Evolutionary conservation across 2,888 invertebrate species (phyloP).

Genomic region (Epinotia demarniana): DNA sequence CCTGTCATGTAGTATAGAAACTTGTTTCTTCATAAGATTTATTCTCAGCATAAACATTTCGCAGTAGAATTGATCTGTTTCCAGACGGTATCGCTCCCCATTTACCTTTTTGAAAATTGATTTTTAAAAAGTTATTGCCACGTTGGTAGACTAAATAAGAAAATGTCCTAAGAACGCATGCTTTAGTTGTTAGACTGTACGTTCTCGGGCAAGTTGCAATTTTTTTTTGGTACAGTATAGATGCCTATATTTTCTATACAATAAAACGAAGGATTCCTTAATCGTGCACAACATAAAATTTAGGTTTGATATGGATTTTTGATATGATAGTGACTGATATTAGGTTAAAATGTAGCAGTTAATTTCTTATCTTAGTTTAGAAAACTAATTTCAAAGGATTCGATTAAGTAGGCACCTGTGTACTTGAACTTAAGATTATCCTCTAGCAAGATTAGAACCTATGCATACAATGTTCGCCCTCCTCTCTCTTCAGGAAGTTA

Average conservation of each 20-base stretch:
- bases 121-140: not conserved
- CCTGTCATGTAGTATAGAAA: conserved; percentile 21
- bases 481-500: conserved; percentile 22
- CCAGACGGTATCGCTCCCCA: not conserved
- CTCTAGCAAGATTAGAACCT: conserved; percentile 12
- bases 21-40: conserved; percentile 8
- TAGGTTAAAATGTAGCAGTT: not conserved
- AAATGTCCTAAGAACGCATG: not conserved
- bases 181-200: not conserved
- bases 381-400: conserved; percentile 15
- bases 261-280: not conserved
- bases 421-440: conserved; percentile 30
- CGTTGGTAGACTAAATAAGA: not conserved
- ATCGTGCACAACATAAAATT: not conserved
- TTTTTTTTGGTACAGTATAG: not conserved
- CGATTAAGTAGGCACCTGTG: not conserved
- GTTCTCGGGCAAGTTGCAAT: not conserved
- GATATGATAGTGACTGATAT: not conserved
- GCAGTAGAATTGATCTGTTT: not conserved
- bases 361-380: not conserved
- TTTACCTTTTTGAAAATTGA: not conserved
- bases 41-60: not conserved
- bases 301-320: too few relatives aligned
- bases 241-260: not conserved
- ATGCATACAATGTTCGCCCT: conserved; percentile 29